Base-by-base conservation (phyloP, 2,113 vertebrate species). In the Albula glossodonta region DNA sequence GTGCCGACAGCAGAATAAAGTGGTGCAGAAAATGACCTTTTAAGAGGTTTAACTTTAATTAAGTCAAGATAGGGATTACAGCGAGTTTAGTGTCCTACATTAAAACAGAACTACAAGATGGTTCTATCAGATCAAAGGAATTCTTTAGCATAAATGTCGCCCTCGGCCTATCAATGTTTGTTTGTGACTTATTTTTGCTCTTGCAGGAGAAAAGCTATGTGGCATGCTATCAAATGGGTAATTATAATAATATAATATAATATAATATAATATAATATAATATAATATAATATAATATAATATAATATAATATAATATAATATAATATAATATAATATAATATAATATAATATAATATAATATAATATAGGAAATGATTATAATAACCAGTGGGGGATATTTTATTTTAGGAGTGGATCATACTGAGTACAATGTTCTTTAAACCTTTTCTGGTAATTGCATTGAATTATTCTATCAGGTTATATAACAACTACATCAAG, bases 21-120 rank as follows among this genome's bases (percentile, higher is more conserved):
- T 91, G 91, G 25, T 78, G 87, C 89, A 15, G 51, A 53, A 84
- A 86, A 87, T 93, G 77, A 94, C 93, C 93, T 82, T 84, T 60
- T 93, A 93, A 95, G 92, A 93, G 90, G 91, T 90, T 94, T 92
- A 93, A 15, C 84, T 89, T 86, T 88, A 91, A 90, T 94, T 88
- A 94, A 93, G 87, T 92, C 87, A 91, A 93, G 90, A 90, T 19
- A 51, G 78, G 86, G 87, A 92, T 94, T 93, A 90, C 53, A 86
- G 90, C 57, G 80, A 85, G 88, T 91, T 90, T 90, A 87, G 87
- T 60, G 85, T 77, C 50, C 0, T 87, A 66, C 80, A 85, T 87
- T 90, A 81, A 74, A 85, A 80, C 78, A 85, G 85, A 74, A 31
- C 17, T n/a, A 78, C 11, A 52, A 80, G 70, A 74, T 25, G 22